Percentiles rank a stretch among this genome's conserved stretches.
Evolutionary conservation across 2,888 invertebrate genomes (phyloP).

Genomic region (Drosophila setosimentum): DNA sequence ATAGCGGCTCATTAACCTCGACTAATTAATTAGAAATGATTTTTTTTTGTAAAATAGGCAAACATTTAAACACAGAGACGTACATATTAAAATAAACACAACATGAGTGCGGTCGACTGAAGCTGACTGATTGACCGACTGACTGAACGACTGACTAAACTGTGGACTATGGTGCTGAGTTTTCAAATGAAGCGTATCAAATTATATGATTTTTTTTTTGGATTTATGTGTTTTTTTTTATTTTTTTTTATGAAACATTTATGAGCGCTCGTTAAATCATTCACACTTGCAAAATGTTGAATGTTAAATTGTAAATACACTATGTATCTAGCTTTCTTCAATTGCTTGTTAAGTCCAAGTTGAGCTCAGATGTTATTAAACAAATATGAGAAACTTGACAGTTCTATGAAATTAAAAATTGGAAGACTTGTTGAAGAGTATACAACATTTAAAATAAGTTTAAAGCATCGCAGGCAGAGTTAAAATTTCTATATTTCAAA

Average conservation of each 20-base stretch:
- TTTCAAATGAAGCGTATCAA: conserved; percentile 72
- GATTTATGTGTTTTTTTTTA: conserved; percentile 9
- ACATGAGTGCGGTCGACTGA: conserved; percentile 38
- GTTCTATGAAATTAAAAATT: neutral
- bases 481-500: neutral
- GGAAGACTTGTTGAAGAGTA: neutral
- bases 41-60: conserved; percentile 31
- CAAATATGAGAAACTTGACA: neutral
- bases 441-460: neutral
- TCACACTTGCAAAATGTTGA: conserved; percentile 29
- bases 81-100: conserved; percentile 37
- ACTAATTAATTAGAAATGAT: conserved; percentile 75
- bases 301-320: neutral
- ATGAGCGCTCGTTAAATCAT: conserved; percentile 71
- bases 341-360: neutral
- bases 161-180: conserved; percentile 65
- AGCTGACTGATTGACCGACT: conserved; percentile 1
- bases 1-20: conserved; percentile 75
- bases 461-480: neutral
- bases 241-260: conserved; percentile 59
- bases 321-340: neutral
- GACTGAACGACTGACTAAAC: conserved; percentile 14
- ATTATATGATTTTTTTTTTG: conserved; percentile 60
- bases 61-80: conserved; percentile 9
- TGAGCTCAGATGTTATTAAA: neutral